Evolutionary conservation across 2,888 invertebrate genomes (phyloP).

Genomic region (Podabrus alpinus): DNA sequence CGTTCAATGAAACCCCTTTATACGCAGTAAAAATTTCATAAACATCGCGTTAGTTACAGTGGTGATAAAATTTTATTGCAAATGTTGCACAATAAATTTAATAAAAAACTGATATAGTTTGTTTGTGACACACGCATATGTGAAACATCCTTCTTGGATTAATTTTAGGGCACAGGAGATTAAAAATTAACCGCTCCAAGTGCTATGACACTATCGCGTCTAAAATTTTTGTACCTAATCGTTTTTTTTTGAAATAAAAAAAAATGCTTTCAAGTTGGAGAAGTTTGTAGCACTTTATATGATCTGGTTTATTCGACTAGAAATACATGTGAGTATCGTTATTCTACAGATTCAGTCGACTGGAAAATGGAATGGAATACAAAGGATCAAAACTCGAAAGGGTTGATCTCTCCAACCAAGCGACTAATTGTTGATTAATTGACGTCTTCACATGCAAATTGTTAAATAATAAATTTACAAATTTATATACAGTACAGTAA

Average conservation of each 20-base stretch:
- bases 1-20: conserved; percentile 5
- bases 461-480: conserved; percentile 26
- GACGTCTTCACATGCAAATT: conserved; percentile 45
- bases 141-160: conserved; percentile 1
- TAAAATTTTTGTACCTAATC: not conserved
- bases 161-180: not conserved
- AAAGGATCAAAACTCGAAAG: conserved; percentile 39
- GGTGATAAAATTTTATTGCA: conserved; percentile 23
- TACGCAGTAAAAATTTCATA: conserved; percentile 15
- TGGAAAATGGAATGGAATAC: conserved; percentile 41
- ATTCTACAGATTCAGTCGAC: conserved; percentile 40
- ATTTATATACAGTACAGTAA: conserved; percentile 13
- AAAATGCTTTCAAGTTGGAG: conserved; percentile 7
- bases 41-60: conserved; percentile 25
- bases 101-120: conserved; percentile 8
- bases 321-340: conserved; percentile 38
- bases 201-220: not conserved
- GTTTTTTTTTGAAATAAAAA: not conserved
- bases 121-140: conserved; percentile 7
- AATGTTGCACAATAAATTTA: conserved; percentile 6
- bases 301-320: conserved; percentile 26
- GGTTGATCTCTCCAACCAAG: conserved; percentile 41
- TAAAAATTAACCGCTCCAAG: not conserved
- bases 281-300: conserved; percentile 17
- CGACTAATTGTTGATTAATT: conserved; percentile 49